Evolutionary conservation across 2,888 invertebrate species (phyloP).

Genomic region (Drosophila conformis): DNA sequence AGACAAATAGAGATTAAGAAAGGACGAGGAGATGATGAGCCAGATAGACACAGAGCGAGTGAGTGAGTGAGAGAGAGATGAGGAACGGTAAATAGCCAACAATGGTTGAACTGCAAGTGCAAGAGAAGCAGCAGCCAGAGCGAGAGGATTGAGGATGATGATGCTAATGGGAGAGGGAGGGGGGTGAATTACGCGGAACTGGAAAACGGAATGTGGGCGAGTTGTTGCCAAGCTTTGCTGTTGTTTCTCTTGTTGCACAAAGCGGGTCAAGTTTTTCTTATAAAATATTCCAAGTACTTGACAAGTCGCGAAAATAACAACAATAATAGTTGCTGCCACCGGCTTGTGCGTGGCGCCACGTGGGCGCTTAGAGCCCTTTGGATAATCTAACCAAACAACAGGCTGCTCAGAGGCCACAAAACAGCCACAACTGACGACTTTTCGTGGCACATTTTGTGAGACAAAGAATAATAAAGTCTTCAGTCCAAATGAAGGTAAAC

Average conservation of each 20-base stretch:
- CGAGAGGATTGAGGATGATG: not conserved
- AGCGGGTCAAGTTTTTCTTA: slow-evolving; percentile 79
- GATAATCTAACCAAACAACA: slow-evolving; percentile 56
- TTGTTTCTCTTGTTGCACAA: slow-evolving; percentile 43
- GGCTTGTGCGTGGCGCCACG: slow-evolving; percentile 10
- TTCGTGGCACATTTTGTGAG: slow-evolving; percentile 65
- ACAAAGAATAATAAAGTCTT: slow-evolving; percentile 71
- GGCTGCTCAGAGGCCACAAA: slow-evolving; percentile 41
- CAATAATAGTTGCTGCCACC: slow-evolving; percentile 9
- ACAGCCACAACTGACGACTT: slow-evolving; percentile 54
- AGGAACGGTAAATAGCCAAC: slow-evolving; percentile 36
- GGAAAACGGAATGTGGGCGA: slow-evolving; percentile 1
- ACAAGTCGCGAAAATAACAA: slow-evolving; percentile 54
- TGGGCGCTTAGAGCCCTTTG: slow-evolving; percentile 36
- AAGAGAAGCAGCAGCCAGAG: slow-evolving; percentile 11
- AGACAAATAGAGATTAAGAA: not conserved
- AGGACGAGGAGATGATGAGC: not conserved
- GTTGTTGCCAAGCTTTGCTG: slow-evolving; percentile 18
- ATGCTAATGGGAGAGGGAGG: not conserved
- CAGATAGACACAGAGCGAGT: slow-evolving; percentile 3
- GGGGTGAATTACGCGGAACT: slow-evolving; percentile 8
- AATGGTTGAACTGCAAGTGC: slow-evolving; percentile 49
- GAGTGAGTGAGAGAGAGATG: slow-evolving; percentile 7
- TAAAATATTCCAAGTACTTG: slow-evolving; percentile 76
- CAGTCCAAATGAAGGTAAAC: slow-evolving; percentile 47